Evolutionary conservation across 2,888 invertebrate species (phyloP), one percentile per base, ranked within the genome.

Genomic region (Aspidiotus rigidus): DNA sequence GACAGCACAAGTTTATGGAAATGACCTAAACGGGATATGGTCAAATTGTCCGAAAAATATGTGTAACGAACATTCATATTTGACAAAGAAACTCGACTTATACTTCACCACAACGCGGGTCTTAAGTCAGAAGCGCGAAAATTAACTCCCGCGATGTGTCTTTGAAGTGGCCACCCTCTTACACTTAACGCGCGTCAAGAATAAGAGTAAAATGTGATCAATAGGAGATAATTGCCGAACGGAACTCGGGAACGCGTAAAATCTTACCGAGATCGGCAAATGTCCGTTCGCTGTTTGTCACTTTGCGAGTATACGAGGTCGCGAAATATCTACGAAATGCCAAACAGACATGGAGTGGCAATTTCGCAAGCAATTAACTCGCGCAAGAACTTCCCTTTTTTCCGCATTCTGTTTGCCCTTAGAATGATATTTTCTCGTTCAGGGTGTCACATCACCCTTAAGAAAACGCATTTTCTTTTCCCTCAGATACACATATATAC

Each of bases 321-420:
- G 64, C 57, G 64, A 64, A 64, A 64, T 55, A 28, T 28, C 54
- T 64, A 54, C 53, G 64, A 64, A 64, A 64, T 64, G 64, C 64
- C 64, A 55, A 64, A 57, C 64, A 54, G 64, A 64, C 64, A 17
- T 64, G 64, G 55, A 64, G 64, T 64, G 64, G 64, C 64, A 64
- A 64, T 64, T 64, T 64, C 64, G 64, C 64, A 64, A 57, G 40
- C 64, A 64, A 64, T 64, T 64, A 64, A 64, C 64, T 57, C 64
- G 39, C 28, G 28, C 56, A 17, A 64, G 28, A 39, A 64, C 39
- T n/a, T 64, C 57, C 64, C 64, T 64, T 40, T 16, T 42, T 64
- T 64, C 57, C 16, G 13, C 56, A n/a, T 56, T 40, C 41, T 57
- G 16, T 56, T 44, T 28, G 39, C 55, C 49, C 16, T 15, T 40